A percentile compares a stretch with the other conserved stretches of the same genome.
Conservation (phyloP, 2,888 invertebrate genomes). For the Gandaritis pyraliata region DNA sequence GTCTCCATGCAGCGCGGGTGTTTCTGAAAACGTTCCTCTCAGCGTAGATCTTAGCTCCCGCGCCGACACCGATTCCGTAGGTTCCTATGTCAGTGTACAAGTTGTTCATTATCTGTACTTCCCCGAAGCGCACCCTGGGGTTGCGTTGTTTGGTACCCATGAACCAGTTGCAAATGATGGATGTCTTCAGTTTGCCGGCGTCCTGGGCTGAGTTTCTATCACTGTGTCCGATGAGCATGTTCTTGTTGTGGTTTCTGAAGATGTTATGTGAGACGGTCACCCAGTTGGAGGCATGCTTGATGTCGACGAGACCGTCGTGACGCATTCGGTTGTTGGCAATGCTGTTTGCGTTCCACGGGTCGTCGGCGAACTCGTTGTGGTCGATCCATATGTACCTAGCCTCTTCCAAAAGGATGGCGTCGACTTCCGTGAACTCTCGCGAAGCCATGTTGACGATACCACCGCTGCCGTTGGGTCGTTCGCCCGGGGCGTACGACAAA, state of each 20-base stretch:
- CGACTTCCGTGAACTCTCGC: slow-evolving; percentile 34
- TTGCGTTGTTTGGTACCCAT: slow-evolving; percentile 34
- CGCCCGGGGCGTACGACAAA: slow-evolving; percentile 32
- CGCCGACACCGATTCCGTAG: slow-evolving; percentile 36
- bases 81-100: slow-evolving; percentile 32
- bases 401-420: slow-evolving; percentile 21
- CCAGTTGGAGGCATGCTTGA: slow-evolving; percentile 36
- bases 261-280: slow-evolving; percentile 38
- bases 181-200: slow-evolving; percentile 27
- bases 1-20: slow-evolving; percentile 31
- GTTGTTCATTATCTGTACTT: slow-evolving; percentile 38
- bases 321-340: slow-evolving; percentile 27
- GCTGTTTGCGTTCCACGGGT: slow-evolving; percentile 31
- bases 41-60: slow-evolving; percentile 30
- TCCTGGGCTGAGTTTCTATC: slow-evolving; percentile 33
- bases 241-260: slow-evolving; percentile 40
- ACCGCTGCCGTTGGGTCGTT: slow-evolving; percentile 32
- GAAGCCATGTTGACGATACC: slow-evolving; percentile 13
- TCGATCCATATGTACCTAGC: slow-evolving; percentile 34
- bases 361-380: slow-evolving; percentile 38
- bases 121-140: slow-evolving; percentile 34
- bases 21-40: slow-evolving; percentile 37
- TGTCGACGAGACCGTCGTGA: slow-evolving; percentile 38
- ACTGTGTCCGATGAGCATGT: slow-evolving; percentile 32
- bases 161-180: slow-evolving; percentile 33